A percentile compares a stretch with the other conserved stretches of the same genome.
phyloP scores from a whole-genome alignment of 2,888 invertebrate genomes.

The Dorcus parallelipipedus region DNA sequence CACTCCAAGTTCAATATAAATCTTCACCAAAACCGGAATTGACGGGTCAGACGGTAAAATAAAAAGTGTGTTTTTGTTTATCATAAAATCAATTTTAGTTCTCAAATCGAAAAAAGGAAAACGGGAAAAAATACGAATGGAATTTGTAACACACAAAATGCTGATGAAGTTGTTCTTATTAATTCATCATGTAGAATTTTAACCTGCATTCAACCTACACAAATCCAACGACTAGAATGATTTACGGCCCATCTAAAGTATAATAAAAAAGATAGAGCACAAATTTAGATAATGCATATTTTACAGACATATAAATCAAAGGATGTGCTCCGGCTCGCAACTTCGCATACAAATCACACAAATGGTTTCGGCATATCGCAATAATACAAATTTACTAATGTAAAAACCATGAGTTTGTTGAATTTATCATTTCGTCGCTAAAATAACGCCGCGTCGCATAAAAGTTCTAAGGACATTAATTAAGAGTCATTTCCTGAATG shows the following conservation, averaged over 20 bases:
- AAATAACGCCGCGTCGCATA: not conserved
- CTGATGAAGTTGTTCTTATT: conserved; percentile 5
- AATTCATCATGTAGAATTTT: conserved; percentile 16
- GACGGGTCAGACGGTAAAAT: too few relatives aligned
- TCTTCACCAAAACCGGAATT: not conserved
- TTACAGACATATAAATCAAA: conserved; percentile 49
- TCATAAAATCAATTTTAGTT: too few relatives aligned
- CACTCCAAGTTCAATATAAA: not conserved
- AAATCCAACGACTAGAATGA: conserved; percentile 5
- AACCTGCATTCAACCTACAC: conserved; percentile 19
- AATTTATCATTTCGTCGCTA: conserved; percentile 20
- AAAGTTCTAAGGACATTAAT: too few relatives aligned
- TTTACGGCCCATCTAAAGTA: conserved; percentile 35
- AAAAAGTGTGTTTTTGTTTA: too few relatives aligned
- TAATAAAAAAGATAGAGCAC: conserved; percentile 49
- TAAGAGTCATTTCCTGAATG: too few relatives aligned
- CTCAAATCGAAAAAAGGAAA: too few relatives aligned
- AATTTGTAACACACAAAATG: too few relatives aligned
- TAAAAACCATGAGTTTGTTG: conserved; percentile 31
- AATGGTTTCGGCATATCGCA: conserved; percentile 38
- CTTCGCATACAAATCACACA: conserved; percentile 41
- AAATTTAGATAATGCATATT: conserved; percentile 50
- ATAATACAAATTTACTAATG: conserved; percentile 38
- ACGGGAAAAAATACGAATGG: too few relatives aligned
- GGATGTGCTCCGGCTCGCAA: conserved; percentile 42